These are phyloP conservation scores for Dicyrtomina minuta DNA, from an alignment of 2,888 invertebrate species.

Conservation along the genomic window DNA sequence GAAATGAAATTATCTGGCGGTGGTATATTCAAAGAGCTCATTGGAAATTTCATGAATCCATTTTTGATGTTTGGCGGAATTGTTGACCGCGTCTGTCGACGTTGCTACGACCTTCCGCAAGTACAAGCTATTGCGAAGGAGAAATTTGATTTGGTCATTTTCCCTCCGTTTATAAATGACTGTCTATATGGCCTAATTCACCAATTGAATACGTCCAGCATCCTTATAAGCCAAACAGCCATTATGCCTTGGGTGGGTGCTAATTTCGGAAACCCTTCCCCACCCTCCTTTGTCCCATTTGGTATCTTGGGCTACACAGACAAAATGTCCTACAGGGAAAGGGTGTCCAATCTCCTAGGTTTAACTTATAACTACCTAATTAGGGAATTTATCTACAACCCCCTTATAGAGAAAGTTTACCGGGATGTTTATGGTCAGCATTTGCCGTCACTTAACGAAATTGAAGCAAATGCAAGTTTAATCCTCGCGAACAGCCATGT, in stretches of 20 bases:
- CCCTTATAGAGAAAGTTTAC: constrained; percentile 3
- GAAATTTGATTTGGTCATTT: constrained; percentile 31
- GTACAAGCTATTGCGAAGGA: constrained; percentile 19
- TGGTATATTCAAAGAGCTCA: not conserved
- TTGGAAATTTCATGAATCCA: not conserved
- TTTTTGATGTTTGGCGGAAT: not conserved
- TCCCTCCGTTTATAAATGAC: constrained; percentile 30
- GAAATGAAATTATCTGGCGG: constrained; percentile 2
- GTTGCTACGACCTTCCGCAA: constrained; percentile 5
- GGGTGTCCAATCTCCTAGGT: not conserved
- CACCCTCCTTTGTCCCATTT: constrained; percentile 32
- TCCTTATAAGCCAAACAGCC: constrained; percentile 18
- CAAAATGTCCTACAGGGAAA: constrained; percentile 31
- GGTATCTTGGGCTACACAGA: constrained; percentile 7
- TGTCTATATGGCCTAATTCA: constrained; percentile 32
- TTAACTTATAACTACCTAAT: too few relatives aligned
- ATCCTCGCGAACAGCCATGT: constrained; percentile 51
- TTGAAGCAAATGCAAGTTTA: constrained; percentile 49
- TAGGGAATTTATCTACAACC: not conserved
- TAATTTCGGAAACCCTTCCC: constrained; percentile 16
- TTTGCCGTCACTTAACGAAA: constrained; percentile 45
- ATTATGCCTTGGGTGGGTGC: not conserved
- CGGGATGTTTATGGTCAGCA: constrained; percentile 19
- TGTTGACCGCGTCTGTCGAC: constrained; percentile 1
- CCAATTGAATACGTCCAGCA: constrained; percentile 20